phyloP scores from a whole-genome alignment of 2,113 vertebrate genomes.

The Actenoides hombroni region DNA sequence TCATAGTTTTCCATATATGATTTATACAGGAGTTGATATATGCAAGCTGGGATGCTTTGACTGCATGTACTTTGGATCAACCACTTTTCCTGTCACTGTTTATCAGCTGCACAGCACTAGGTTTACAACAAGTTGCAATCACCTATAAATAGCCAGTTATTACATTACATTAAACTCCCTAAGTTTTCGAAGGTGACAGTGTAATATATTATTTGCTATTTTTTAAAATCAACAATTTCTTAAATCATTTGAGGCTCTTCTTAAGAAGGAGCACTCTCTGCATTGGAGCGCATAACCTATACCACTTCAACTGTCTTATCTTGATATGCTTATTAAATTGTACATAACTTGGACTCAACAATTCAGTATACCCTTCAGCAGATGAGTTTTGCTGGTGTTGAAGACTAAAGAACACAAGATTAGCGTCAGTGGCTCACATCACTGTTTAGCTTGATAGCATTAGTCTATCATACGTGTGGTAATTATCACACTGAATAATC shows the following conservation, averaged over 20 bases:
- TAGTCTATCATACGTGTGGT: not conserved
- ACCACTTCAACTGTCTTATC: not conserved
- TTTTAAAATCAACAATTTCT: not conserved
- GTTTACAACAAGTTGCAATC: not conserved
- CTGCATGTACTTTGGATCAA: accelerated
- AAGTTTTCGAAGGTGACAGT: not conserved
- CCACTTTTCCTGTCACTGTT: not conserved
- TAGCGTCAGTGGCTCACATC: not conserved
- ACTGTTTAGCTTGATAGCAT: not conserved
- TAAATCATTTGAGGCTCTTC: not conserved
- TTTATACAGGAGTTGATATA: not conserved
- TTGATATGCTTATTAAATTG: not conserved
- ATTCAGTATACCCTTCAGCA: not conserved
- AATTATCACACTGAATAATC: not conserved
- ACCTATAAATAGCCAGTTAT: not conserved
- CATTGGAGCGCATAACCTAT: not conserved
- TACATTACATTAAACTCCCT: not conserved
- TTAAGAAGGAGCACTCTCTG: not conserved
- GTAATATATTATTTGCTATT: not conserved
- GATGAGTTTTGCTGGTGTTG: not conserved
- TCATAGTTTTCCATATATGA: not conserved
- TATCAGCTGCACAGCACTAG: not conserved
- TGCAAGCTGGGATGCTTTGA: not conserved
- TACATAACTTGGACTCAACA: not conserved
- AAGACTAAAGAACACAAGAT: not conserved